Evolutionary conservation across 2,888 invertebrate species (phyloP).

Genomic region (Syritta pipiens): DNA sequence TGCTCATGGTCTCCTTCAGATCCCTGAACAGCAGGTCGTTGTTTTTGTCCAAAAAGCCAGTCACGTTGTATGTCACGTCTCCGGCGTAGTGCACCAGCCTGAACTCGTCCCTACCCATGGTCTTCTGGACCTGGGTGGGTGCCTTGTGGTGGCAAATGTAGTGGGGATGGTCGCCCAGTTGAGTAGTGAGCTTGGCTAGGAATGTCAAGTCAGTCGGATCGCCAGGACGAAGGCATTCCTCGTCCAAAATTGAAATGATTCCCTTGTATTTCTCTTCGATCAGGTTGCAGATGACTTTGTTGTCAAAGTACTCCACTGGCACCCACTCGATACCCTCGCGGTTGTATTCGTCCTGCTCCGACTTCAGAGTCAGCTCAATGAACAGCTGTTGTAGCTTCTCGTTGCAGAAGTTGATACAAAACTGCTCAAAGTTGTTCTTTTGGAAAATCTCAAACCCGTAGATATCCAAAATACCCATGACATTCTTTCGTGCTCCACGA

Average conservation of each 20-base stretch:
- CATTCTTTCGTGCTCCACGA: slow-evolving; percentile 81
- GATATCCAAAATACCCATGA: slow-evolving; percentile 95
- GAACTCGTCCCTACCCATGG: slow-evolving; percentile 94
- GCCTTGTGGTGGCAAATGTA: slow-evolving; percentile 91
- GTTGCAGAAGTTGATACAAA: slow-evolving; percentile 97
- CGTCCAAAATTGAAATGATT: slow-evolving; percentile 91
- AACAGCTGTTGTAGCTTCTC: slow-evolving; percentile 97
- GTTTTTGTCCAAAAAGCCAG: slow-evolving; percentile 95
- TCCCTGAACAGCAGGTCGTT: slow-evolving; percentile 94
- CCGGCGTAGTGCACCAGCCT: slow-evolving; percentile 95
- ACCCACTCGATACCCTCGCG: slow-evolving; percentile 96
- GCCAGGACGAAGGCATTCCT: slow-evolving; percentile 94
- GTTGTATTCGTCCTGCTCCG: slow-evolving; percentile 95
- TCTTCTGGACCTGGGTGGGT: slow-evolving; percentile 88
- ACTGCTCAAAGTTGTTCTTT: slow-evolving; percentile 89
- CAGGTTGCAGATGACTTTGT: slow-evolving; percentile 95
- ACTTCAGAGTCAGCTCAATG: slow-evolving; percentile 93
- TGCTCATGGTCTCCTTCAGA: slow-evolving; percentile 90
- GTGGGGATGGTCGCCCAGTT: slow-evolving; percentile 88
- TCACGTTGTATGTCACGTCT: slow-evolving; percentile 93
- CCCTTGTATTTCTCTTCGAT: slow-evolving; percentile 94
- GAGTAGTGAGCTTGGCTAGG: slow-evolving; percentile 88
- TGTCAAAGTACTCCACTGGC: slow-evolving; percentile 93
- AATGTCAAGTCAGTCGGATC: slow-evolving; percentile 91
- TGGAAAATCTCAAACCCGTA: slow-evolving; percentile 97